phyloP scores from a whole-genome alignment of 1,140 invertebrate genomes.

The Drosophila nannoptera region DNA sequence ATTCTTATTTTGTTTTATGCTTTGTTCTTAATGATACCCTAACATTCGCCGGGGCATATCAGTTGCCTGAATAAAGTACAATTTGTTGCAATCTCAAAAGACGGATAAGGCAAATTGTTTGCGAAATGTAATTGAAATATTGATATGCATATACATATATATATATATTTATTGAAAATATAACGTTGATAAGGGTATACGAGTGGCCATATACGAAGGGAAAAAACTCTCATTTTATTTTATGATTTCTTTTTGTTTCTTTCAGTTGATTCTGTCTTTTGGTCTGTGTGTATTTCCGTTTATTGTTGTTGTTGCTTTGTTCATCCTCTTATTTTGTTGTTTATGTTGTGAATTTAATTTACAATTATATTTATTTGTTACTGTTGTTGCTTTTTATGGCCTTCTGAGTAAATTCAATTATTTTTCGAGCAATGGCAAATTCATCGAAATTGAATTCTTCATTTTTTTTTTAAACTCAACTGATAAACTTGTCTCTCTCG shows the following conservation, averaged over 20 bases:
- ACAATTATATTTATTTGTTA: conserved; percentile 69
- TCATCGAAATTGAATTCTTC: conserved; percentile 54
- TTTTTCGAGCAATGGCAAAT: conserved; percentile 42
- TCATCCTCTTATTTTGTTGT: conserved; percentile 44
- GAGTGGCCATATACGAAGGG: background rate
- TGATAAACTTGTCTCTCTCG: conserved; percentile 15
- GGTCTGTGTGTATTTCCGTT: conserved; percentile 52
- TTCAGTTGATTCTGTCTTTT: conserved; percentile 9
- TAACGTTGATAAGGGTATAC: background rate
- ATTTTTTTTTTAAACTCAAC: conserved; percentile 18
- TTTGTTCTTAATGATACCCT: background rate
- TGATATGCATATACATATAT: too few species aligned
- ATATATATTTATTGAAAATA: background rate
- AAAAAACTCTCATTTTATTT: background rate
- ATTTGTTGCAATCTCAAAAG: background rate
- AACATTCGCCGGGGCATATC: too few species aligned
- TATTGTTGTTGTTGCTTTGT: conserved; percentile 67
- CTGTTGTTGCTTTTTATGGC: conserved; percentile 12
- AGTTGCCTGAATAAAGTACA: background rate
- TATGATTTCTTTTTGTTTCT: conserved; percentile 1
- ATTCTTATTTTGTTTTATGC: conserved; percentile 10
- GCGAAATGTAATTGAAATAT: background rate
- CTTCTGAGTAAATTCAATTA: conserved; percentile 58
- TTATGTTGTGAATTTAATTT: conserved; percentile 72
- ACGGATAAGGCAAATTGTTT: background rate